Evolutionary conservation across 2,113 vertebrate species (phyloP), one percentile per base, ranked within the genome.

Genomic region (Heterotis niloticus): DNA sequence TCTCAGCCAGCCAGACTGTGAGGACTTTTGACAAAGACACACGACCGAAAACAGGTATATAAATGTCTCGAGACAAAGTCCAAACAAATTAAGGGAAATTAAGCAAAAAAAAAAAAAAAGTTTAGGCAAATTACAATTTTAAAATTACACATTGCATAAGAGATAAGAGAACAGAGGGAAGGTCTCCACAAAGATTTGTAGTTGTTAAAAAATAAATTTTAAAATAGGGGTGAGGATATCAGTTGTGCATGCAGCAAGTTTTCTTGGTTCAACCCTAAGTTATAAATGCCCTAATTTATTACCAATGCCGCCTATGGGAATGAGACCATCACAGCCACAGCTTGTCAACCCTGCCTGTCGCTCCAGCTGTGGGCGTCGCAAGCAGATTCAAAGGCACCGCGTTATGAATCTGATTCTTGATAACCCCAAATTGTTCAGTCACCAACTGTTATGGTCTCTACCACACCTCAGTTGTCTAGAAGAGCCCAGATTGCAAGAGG

Each of bases 321-420:
- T 70, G 16, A 59, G 62, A 70, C 67, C 23, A 57, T 56, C 5
- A 65, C 75, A 67, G 80, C 75, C 68, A 86, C 86, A 88, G 86
- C 85, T 86, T 87, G 83, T 87, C 86, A 90, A 89, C 85, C 85
- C 86, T 64, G 65, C 88, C 90, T 77, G 83, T 85, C 78, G 20
- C 78, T 78, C 52, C 66, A 85, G 80, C 79, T 76, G 79, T 78
- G 79, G 86, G 72, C 80, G 70, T 85, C 80, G 83, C 78, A 81
- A 83, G 83, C 71, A 79, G 84, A 82, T 87, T 85, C 81, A 84
- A 92, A 92, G 90, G 89, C 91, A 92, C 90, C 84, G 87, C 85
- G 88, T n/a, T 85, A 88, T 87, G 78, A 83, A 80, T 86, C 79
- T 84, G 83, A 84, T 86, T 85, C 81, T 44, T 66, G 73, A 84